Percentiles rank a stretch among this genome's conserved stretches.
Conservation (phyloP, 2,113 vertebrate species). For the Coreoperca whiteheadi region DNA sequence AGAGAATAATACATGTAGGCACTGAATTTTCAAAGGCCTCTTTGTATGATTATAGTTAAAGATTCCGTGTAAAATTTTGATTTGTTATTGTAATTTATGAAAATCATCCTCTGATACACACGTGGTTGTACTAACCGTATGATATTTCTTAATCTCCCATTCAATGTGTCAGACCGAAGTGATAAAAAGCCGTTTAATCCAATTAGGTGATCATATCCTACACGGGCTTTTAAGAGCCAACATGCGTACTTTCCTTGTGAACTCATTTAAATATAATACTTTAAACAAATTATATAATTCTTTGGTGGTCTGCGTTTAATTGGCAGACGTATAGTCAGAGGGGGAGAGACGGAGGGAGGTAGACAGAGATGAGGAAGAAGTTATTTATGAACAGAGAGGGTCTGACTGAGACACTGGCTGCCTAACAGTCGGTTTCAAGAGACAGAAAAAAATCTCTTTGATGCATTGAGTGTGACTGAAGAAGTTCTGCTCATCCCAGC, state of each 20-base stretch:
- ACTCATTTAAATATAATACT: slow-evolving; percentile 31
- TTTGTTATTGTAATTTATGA: slow-evolving; percentile 1
- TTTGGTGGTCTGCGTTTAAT: slow-evolving; percentile 42
- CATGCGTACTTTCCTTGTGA: slow-evolving; percentile 2
- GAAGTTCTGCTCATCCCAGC: slow-evolving; percentile 49
- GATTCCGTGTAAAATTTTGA: neutral
- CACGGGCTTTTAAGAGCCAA: slow-evolving; percentile 19
- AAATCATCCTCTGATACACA: slow-evolving; percentile 34
- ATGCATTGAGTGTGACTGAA: slow-evolving; percentile 50
- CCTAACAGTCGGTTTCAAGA: slow-evolving; percentile 55
- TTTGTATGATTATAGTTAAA: slow-evolving; percentile 13
- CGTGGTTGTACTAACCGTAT: neutral
- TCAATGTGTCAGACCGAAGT: slow-evolving; percentile 16
- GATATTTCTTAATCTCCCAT: slow-evolving; percentile 8
- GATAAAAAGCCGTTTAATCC: slow-evolving; percentile 50
- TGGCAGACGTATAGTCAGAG: slow-evolving; percentile 25
- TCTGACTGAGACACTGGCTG: slow-evolving; percentile 54
- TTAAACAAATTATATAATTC: slow-evolving; percentile 40
- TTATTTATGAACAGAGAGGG: slow-evolving; percentile 57
- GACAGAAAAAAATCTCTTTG: slow-evolving; percentile 47
- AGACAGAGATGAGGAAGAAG: slow-evolving; percentile 54
- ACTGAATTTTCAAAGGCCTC: neutral
- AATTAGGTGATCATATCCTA: slow-evolving; percentile 44
- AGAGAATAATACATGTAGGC: neutral
- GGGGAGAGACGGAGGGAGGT: slow-evolving; percentile 29